Conservation (phyloP, 2,888 invertebrate genomes). For the Lepetodrilus schrolli region DNA sequence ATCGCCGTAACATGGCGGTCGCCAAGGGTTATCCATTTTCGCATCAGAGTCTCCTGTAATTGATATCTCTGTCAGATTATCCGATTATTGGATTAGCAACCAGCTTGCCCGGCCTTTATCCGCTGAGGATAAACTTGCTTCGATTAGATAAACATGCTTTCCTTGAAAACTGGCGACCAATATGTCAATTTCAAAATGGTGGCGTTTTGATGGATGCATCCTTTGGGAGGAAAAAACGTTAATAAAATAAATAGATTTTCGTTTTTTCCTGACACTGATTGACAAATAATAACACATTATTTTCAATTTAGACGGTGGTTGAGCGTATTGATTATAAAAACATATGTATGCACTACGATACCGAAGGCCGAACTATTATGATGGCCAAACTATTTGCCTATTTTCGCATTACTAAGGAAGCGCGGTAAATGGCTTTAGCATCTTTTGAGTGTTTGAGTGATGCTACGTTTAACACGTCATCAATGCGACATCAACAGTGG, state of each 20-base stretch:
- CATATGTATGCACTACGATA: slow-evolving; percentile 1
- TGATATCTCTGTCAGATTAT: not conserved
- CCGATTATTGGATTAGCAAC: slow-evolving; percentile 16
- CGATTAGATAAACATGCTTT: not conserved
- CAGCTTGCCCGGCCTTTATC: not conserved
- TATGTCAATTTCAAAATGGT: not conserved
- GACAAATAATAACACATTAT: slow-evolving; percentile 26
- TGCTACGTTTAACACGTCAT: slow-evolving; percentile 11
- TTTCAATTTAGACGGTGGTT: slow-evolving; percentile 26
- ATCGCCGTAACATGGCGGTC: slow-evolving; percentile 13
- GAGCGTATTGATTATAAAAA: not conserved
- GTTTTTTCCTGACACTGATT: slow-evolving; percentile 20
- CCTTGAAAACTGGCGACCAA: not conserved
- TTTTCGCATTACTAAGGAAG: slow-evolving; percentile 17
- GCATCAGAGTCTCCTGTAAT: not conserved
- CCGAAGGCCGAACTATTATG: not conserved
- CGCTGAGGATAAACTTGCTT: not conserved
- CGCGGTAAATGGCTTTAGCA: not conserved
- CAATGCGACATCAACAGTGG: not conserved
- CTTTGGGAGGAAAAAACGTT: not conserved
- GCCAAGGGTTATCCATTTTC: not conserved
- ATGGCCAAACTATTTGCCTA: not conserved
- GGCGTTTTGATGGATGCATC: not conserved
- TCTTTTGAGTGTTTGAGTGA: not conserved
- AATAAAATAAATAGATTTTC: slow-evolving; percentile 23